Percentiles rank a stretch among this genome's conserved stretches.
These are phyloP conservation scores for Dicerorhinus sumatrensis DNA, from an alignment of 2,113 vertebrate genomes.

Conservation along the genomic window DNA sequence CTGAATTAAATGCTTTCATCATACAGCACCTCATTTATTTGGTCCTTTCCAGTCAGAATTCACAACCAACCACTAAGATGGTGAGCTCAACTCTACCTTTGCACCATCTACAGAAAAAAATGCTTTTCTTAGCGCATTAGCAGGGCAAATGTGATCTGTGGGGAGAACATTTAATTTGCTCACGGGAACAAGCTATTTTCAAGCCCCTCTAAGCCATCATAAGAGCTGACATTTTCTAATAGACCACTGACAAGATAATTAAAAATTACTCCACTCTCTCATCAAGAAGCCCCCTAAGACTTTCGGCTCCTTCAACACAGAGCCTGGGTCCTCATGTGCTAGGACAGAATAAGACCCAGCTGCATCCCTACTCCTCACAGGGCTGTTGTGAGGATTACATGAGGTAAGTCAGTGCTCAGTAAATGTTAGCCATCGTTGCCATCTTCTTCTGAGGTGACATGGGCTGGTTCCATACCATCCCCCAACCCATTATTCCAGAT, in stretches of 20 bases:
- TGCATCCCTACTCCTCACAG: fast-evolving
- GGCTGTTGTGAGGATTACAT: not conserved
- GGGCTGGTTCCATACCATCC: too few species aligned
- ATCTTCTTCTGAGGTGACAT: not conserved
- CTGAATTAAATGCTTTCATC: not conserved
- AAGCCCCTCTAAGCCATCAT: not conserved
- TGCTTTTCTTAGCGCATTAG: not conserved
- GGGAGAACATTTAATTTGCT: not conserved
- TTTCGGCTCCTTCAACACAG: not conserved
- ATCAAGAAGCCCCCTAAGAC: not conserved
- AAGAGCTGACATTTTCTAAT: not conserved
- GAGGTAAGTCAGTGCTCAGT: not conserved
- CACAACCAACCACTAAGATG: fast-evolving
- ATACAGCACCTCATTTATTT: fast-evolving
- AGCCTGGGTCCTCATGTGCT: too few species aligned
- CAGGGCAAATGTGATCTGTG: not conserved
- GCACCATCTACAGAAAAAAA: too few species aligned
- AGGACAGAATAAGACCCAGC: not conserved
- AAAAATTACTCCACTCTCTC: not conserved
- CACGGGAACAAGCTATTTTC: not conserved
- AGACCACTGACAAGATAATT: not conserved
- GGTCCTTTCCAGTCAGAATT: not conserved
- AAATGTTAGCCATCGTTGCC: not conserved
- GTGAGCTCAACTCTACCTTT: not conserved
- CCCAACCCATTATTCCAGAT: not conserved